Base-by-base conservation (phyloP, 2,797 vertebrate genomes). In the Anolis apletophallus region DNA sequence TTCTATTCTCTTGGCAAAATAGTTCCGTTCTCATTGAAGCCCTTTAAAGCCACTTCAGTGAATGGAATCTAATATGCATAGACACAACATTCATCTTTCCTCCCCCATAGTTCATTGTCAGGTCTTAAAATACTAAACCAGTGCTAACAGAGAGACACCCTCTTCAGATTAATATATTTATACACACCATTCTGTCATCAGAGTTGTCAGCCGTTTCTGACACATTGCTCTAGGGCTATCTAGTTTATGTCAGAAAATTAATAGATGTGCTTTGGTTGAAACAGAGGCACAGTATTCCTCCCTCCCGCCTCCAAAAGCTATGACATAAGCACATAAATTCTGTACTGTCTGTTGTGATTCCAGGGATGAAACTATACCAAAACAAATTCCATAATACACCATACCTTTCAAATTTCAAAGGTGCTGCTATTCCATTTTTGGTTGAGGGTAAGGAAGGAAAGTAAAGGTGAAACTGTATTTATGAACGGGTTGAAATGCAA, bases 51-150 rank as follows among this genome's bases (percentile, higher is more conserved):
- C 40, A 1, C 0, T 80, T 32, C 68, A 68, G 2, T 29, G 72
- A 91, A 46, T 11, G 26, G 32, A 91, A 92, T 86, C 91, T 84
- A 87, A 85, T 26, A 87, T 16, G 73, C 23, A 89, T 0, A 0
- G 69, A 90, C 89, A 90, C 89, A 95, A 36, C 3, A 19, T 3
- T 10, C 3, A 84, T 59, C 64, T 90, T 46, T 79, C 14, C 16
- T 59, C 64, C 50, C 29, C 46, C 0, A 16, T 16, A 67, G n/a
- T 29, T 59, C n/a, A 55, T 21, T 75, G 77, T 90, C 75, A 59
- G 36, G 67, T 84, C 89, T 80, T 81, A 36, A 52, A 85, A 84
- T 3, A 85, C 26, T 16, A 85, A 68, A 34, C 57, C 81, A 59
- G 26, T 11, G 80, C 78, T 32, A 75, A 61, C 78, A 59, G 83